phyloP scores from a whole-genome alignment of 2,797 vertebrate species.

The Ptychobarbus kaznakovi region DNA sequence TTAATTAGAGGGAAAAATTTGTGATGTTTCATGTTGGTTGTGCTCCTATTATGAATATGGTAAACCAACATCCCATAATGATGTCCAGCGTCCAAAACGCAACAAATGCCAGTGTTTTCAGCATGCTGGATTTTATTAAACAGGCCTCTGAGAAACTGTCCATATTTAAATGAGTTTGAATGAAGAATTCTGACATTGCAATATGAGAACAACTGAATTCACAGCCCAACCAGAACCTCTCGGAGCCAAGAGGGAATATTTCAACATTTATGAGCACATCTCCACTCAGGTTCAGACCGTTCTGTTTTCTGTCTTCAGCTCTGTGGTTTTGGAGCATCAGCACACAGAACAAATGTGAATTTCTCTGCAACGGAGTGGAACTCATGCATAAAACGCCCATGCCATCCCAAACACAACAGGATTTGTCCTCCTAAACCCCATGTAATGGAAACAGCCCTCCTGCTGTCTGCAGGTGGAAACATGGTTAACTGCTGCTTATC shows the following conservation, averaged over 20 bases:
- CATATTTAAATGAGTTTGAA: background rate
- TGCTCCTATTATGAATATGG: background rate
- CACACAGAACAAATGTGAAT: background rate
- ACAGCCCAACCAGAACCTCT: background rate
- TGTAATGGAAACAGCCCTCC: conserved; percentile 33
- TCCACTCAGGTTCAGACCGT: background rate
- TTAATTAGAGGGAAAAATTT: no score
- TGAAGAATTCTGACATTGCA: background rate
- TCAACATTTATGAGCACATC: conserved; percentile 33
- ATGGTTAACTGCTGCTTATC: conserved; percentile 17
- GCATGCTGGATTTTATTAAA: conserved; percentile 7
- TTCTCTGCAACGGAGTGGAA: conserved; percentile 2
- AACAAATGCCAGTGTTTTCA: background rate
- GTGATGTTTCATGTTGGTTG: background rate
- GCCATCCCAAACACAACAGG: background rate
- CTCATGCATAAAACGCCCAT: conserved; percentile 21
- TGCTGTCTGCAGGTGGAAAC: conserved; percentile 19
- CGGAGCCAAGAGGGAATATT: background rate
- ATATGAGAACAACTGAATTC: background rate
- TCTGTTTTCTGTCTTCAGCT: background rate
- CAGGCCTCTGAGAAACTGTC: background rate
- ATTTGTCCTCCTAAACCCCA: conserved; percentile 26
- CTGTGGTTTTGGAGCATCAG: background rate
- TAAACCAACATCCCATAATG: background rate
- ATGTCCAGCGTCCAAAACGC: background rate